Percentiles rank a stretch among this genome's conserved stretches.
Conservation (phyloP, 2,888 invertebrate genomes). For the Oegoconia quadripuncta region DNA sequence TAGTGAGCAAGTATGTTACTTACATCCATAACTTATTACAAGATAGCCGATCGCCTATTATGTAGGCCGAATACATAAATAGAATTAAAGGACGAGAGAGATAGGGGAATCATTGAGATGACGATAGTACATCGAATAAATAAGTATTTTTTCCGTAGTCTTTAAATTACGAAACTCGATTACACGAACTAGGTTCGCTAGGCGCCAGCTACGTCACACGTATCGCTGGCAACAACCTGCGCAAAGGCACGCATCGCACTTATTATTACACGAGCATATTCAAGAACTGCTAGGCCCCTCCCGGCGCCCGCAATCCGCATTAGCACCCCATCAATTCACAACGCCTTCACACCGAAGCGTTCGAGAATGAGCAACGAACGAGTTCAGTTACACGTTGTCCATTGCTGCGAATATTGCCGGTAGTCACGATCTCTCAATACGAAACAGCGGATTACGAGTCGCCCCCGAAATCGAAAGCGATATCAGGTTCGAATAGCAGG, state of each 20-base stretch:
- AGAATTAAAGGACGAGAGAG: conserved; percentile 24
- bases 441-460: conserved; percentile 9
- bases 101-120: conserved; percentile 14
- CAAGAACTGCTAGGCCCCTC: conserved; percentile 8
- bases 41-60: conserved; percentile 28
- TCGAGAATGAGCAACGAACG: no score
- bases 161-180: conserved; percentile 27
- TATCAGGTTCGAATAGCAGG: conserved; percentile 28
- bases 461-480: conserved; percentile 7
- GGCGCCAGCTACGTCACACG: conserved; percentile 17
- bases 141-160: conserved; percentile 35
- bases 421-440: conserved; percentile 2
- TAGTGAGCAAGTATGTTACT: conserved; percentile 64
- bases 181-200: conserved; percentile 43
- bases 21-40: conserved; percentile 47
- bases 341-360: no score
- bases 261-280: conserved; percentile 7
- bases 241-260: conserved; percentile 11
- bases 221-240: conserved; percentile 7
- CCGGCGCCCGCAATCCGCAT: conserved; percentile 1
- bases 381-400: no score
- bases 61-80: conserved; percentile 15
- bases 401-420: no score
- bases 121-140: conserved; percentile 33
- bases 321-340: no score